Conservation (phyloP, 2,797 vertebrate species). For the Typhlichthys eigenmanni region DNA sequence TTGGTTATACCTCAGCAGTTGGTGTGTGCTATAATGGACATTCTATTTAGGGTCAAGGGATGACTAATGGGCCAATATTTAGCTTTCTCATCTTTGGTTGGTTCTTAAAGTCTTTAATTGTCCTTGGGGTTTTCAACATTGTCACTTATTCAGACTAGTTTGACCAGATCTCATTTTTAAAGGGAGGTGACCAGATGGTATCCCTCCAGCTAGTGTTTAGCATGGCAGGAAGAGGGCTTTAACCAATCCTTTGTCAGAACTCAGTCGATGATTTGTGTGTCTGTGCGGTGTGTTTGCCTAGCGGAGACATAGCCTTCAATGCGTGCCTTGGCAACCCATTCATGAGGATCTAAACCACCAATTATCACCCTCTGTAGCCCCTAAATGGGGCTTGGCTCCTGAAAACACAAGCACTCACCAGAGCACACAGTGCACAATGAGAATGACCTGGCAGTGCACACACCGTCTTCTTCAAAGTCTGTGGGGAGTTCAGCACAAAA, state of each 20-base stretch:
- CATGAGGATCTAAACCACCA: slow-evolving; percentile 87
- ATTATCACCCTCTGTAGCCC: slow-evolving; percentile 87
- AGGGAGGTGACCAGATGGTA: slow-evolving; percentile 80
- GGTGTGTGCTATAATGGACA: slow-evolving; percentile 56
- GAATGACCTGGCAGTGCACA: background rate
- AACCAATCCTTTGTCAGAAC: slow-evolving; percentile 75
- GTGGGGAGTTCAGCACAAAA: too few species aligned
- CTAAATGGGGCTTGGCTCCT: slow-evolving; percentile 82
- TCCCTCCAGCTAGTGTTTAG: slow-evolving; percentile 76
- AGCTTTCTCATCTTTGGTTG: slow-evolving; percentile 57
- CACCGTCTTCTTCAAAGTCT: background rate
- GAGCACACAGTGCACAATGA: slow-evolving; percentile 10
- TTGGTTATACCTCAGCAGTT: slow-evolving; percentile 72
- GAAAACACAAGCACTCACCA: slow-evolving; percentile 66
- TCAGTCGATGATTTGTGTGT: slow-evolving; percentile 73
- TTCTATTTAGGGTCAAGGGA: slow-evolving; percentile 73
- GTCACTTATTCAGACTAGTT: slow-evolving; percentile 51
- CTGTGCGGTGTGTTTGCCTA: slow-evolving; percentile 30
- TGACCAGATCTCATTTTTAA: slow-evolving; percentile 40
- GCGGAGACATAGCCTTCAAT: slow-evolving; percentile 67
- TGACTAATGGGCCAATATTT: slow-evolving; percentile 78
- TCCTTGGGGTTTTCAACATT: slow-evolving; percentile 33
- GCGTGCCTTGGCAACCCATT: slow-evolving; percentile 83
- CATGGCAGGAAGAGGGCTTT: slow-evolving; percentile 68
- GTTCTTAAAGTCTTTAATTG: slow-evolving; percentile 50